These are phyloP conservation scores for Herminia tarsipennalis DNA, from an alignment of 2,888 invertebrate genomes.

Conservation along the genomic window DNA sequence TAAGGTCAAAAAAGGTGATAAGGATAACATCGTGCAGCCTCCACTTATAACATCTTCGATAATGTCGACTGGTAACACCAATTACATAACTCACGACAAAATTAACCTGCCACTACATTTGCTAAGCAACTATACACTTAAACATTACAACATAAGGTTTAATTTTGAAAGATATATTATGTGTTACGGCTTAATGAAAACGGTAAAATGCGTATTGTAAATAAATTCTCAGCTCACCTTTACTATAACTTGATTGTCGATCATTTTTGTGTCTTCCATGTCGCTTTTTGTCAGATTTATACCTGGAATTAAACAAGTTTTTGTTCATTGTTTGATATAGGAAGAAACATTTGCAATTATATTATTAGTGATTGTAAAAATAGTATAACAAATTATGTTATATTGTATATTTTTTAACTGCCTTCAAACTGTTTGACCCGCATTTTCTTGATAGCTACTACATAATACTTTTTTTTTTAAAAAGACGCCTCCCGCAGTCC, in stretches of 20 bases:
- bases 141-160: background rate
- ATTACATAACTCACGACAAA: slow-evolving; percentile 15
- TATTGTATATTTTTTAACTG: no score
- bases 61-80: slow-evolving; percentile 5
- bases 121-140: background rate
- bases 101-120: no score
- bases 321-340: slow-evolving; percentile 24
- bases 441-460: background rate
- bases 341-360: no score
- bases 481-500: no score
- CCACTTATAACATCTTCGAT: slow-evolving; percentile 7
- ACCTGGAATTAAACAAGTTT: slow-evolving; percentile 64
- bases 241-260: slow-evolving; percentile 72
- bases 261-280: slow-evolving; percentile 72
- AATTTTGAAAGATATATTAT: background rate
- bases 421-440: no score
- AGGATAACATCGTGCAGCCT: slow-evolving; percentile 7
- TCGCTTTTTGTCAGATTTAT: slow-evolving; percentile 81
- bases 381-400: no score
- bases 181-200: slow-evolving; percentile 2
- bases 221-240: slow-evolving; percentile 62
- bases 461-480: background rate
- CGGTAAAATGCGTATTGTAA: slow-evolving; percentile 11
- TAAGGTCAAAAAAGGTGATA: no score
- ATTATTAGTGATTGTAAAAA: no score